phyloP scores from a whole-genome alignment of 1,140 invertebrate genomes.

The Ditylenchus dipsaci region DNA sequence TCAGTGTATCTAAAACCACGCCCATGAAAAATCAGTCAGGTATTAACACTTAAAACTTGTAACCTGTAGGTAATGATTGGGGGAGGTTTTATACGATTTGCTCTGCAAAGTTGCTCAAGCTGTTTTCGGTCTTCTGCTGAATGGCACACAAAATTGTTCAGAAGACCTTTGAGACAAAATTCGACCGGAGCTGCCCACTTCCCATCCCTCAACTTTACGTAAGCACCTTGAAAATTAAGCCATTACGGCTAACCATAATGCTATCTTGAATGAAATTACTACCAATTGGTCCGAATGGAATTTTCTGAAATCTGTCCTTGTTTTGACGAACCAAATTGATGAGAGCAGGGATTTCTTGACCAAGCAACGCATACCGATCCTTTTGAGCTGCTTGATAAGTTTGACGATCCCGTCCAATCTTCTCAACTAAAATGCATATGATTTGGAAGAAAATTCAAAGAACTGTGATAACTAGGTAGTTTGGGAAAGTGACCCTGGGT shows the following conservation, averaged over 20 bases:
- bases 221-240: slow-evolving; percentile 7
- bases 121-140: slow-evolving; percentile 18
- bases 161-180: slow-evolving; percentile 16
- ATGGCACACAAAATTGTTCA: slow-evolving; percentile 28
- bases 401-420: not conserved
- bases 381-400: slow-evolving; percentile 10
- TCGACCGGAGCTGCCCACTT: slow-evolving; percentile 34
- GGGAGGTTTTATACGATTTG: not conserved
- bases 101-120: slow-evolving; percentile 15
- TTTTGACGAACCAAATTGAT: slow-evolving; percentile 15
- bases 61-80: too few relatives aligned
- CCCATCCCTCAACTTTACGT: slow-evolving; percentile 24
- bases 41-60: too few relatives aligned
- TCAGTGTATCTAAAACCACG: slow-evolving; percentile 10
- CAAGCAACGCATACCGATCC: slow-evolving; percentile 25
- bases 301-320: not conserved
- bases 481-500: too few relatives aligned
- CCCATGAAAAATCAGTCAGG: not conserved
- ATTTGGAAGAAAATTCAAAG: not conserved
- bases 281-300: slow-evolving; percentile 37
- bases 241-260: too few relatives aligned
- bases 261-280: too few relatives aligned
- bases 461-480: not conserved
- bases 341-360: slow-evolving; percentile 16
- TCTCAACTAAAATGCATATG: not conserved